phyloP scores from a whole-genome alignment of 2,113 vertebrate species.

The Bambusicola thoracicus region DNA sequence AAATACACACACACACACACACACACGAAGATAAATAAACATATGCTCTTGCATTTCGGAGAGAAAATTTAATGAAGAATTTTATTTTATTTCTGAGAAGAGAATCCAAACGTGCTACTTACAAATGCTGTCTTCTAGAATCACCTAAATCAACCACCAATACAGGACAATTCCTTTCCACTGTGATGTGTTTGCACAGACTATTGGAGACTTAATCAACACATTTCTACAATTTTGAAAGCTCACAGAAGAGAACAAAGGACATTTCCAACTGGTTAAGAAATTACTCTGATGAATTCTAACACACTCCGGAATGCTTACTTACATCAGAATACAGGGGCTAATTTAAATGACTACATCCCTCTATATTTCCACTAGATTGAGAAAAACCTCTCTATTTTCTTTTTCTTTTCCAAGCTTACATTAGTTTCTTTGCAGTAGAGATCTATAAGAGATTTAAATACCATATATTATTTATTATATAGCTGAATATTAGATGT shows the following conservation, averaged over 20 bases:
- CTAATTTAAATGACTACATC: not conserved
- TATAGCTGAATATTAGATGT: not conserved
- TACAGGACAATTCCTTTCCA: not conserved
- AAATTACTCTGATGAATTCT: not conserved
- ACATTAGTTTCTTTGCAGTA: not conserved
- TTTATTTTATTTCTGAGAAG: not conserved
- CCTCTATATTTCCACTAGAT: not conserved
- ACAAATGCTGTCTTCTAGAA: not conserved
- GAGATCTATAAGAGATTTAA: not conserved
- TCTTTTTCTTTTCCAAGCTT: not conserved
- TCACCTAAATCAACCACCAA: not conserved
- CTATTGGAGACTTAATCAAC: not conserved
- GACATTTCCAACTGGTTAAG: not conserved
- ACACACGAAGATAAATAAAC: fast-evolving
- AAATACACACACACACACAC: fast-evolving
- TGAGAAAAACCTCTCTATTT: not conserved
- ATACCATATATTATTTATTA: not conserved
- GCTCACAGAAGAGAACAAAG: not conserved
- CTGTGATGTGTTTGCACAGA: not conserved
- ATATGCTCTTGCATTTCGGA: not conserved
- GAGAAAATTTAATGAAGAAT: not conserved
- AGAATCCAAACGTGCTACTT: not conserved
- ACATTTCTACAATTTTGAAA: not conserved
- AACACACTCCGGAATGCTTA: not conserved
- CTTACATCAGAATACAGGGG: not conserved